Base-by-base conservation (phyloP, 2,797 vertebrate genomes). In the Poecilia velifera region DNA sequence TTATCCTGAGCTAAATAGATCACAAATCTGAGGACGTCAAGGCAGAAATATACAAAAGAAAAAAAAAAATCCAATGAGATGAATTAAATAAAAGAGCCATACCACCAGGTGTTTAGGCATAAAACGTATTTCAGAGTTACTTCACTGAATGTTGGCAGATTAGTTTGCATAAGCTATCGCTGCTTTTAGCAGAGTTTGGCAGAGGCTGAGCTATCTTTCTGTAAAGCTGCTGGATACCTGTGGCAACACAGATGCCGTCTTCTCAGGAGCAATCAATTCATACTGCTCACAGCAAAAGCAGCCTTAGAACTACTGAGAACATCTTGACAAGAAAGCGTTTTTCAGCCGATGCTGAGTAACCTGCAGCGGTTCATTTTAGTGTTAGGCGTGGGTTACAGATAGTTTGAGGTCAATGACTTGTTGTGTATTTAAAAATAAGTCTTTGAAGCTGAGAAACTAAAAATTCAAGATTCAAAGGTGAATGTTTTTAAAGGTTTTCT, bases 271-370 rank as follows among this genome's bases (percentile, higher is more conserved):
- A 41, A 68, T 68, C 72, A 73, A 18, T 47, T 39, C 47, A 51
- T 79, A 46, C 10, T 79, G 25, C 57, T 68, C 20, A 68, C 66
- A 68, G 66, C 66, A 68, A 68, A 68, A 68, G 25, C 72, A 73
- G 31, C 28, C 22, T 31, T 73, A 36, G 45, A 73, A n/a, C 46
- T 73, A 73, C 22, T 51, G 18, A 73, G 47, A 73, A 73, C 22
- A 73, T 73, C 31, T 73, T 73, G 46, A 34, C 34, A 73, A 73
- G 28, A 73, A 73, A 49, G 49, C 31, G 0, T 12, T 51, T 73
- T 34, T 22, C 47, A 34, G 72, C 46, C 36, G 47, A 73, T 49
- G 46, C 46, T 51, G 46, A 53, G 49, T 55, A 55, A 57, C 72
- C 55, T 34, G 41, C 47, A 76, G 46, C 53, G 57, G 74, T 31